Percentiles rank a stretch among this genome's conserved stretches.
These are phyloP conservation scores for Bovichtus variegatus DNA, from an alignment of 2,797 vertebrate species.

Conservation along the genomic window DNA sequence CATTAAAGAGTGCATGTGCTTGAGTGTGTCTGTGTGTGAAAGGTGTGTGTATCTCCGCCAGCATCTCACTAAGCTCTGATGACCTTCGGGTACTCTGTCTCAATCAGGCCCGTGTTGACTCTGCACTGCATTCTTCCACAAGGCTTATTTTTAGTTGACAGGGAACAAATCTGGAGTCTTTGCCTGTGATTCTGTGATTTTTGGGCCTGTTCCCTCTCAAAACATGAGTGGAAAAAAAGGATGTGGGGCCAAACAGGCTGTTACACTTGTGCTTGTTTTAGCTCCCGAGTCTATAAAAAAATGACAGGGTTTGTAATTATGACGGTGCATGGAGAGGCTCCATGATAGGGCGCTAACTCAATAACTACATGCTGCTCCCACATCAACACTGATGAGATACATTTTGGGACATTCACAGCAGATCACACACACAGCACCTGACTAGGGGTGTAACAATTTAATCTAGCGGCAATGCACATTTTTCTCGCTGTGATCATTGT, in stretches of 20 bases:
- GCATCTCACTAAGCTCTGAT: constrained; percentile 32
- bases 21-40: constrained; percentile 23
- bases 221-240: constrained; percentile 77
- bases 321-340: constrained; percentile 70
- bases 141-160: constrained; percentile 79
- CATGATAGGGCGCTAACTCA: constrained; percentile 71
- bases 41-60: constrained; percentile 50
- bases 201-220: constrained; percentile 80
- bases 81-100: constrained; percentile 69
- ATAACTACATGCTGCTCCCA: constrained; percentile 66
- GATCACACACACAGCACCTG: constrained; percentile 50
- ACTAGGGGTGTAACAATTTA: neutral
- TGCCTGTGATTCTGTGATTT: constrained; percentile 82
- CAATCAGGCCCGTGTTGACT: constrained; percentile 71
- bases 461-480: neutral
- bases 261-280: constrained; percentile 84
- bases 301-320: constrained; percentile 81
- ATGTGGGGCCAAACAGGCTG: constrained; percentile 78
- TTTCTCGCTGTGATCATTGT: neutral
- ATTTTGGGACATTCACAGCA: constrained; percentile 41
- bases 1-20: constrained; percentile 19
- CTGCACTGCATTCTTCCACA: constrained; percentile 67
- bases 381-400: constrained; percentile 58
- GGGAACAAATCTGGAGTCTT: constrained; percentile 78
- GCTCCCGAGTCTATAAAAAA: constrained; percentile 82